Percentiles rank a stretch among this genome's conserved stretches.
Conservation (phyloP, 37 sponge, comb jelly and placozoan genomes). For the Theonella swinhoei region DNA sequence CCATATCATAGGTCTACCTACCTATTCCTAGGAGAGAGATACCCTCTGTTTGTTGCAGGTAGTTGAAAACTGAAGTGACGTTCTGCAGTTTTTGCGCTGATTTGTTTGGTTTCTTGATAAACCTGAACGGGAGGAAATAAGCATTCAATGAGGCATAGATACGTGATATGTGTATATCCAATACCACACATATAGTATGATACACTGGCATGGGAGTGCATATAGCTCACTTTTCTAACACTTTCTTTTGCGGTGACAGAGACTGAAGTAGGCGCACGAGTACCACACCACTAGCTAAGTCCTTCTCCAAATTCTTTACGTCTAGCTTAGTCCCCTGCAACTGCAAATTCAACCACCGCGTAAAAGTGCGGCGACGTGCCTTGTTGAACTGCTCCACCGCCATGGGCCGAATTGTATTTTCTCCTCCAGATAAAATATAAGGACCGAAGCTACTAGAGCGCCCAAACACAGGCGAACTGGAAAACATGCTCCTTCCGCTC, state of each 20-base stretch:
- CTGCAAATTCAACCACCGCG: slow-evolving; percentile 67
- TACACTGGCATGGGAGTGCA: too few species aligned
- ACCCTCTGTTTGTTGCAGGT: background rate
- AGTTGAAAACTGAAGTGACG: background rate
- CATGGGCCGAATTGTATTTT: background rate
- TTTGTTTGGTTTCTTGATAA: slow-evolving; percentile 49
- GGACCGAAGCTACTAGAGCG: background rate
- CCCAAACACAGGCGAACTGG: background rate
- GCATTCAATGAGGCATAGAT: too few species aligned
- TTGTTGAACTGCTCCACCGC: slow-evolving; percentile 43
- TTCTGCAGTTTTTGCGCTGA: background rate
- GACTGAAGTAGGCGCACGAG: slow-evolving; percentile 81
- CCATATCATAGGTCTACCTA: too few species aligned
- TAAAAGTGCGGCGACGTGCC: slow-evolving; percentile 68
- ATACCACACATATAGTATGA: too few species aligned
- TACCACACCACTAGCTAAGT: slow-evolving; percentile 79
- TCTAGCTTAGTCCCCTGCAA: slow-evolving; percentile 46
- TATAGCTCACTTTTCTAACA: slow-evolving; percentile 46
- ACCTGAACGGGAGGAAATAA: too few species aligned
- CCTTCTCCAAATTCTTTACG: slow-evolving; percentile 67
- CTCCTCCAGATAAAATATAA: background rate
- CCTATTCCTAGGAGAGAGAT: background rate
- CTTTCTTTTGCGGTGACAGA: slow-evolving; percentile 68
- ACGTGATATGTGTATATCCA: background rate
- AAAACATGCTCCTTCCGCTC: too few species aligned